phyloP scores from a whole-genome alignment of 2,888 invertebrate genomes.

The Stenchaetothrips biformis region DNA sequence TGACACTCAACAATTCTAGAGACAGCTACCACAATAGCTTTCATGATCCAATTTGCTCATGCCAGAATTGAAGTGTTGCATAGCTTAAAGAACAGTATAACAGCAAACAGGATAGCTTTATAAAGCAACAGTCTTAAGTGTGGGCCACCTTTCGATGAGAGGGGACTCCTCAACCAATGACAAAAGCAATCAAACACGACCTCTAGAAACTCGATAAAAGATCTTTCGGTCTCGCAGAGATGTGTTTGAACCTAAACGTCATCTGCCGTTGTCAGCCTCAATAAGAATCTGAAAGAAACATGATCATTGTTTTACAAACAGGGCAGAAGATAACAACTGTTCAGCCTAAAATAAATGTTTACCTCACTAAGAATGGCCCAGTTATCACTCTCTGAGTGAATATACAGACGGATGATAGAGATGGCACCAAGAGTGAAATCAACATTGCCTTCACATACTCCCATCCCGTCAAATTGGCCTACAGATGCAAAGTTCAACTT shows the following conservation, averaged over 20 bases:
- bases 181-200: background rate
- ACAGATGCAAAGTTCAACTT: constrained; percentile 37
- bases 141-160: too few species aligned
- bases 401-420: constrained; percentile 66
- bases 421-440: constrained; percentile 64
- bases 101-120: too few species aligned
- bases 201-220: constrained; percentile 4
- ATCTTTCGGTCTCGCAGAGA: background rate
- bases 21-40: too few species aligned
- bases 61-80: too few species aligned
- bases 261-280: constrained; percentile 13
- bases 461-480: constrained; percentile 73
- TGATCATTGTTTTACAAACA: background rate
- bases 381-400: constrained; percentile 73
- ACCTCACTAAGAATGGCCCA: constrained; percentile 93
- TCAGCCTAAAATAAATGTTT: constrained; percentile 41
- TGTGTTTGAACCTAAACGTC: constrained; percentile 15
- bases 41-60: too few species aligned
- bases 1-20: too few species aligned
- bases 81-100: too few species aligned
- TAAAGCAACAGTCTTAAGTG: too few species aligned
- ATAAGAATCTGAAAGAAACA: constrained; percentile 14
- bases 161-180: background rate
- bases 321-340: background rate
- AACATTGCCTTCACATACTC: constrained; percentile 69